A percentile compares a stretch with the other conserved stretches of the same genome.
These are phyloP conservation scores for Alectura lathami DNA, from an alignment of 2,113 vertebrate genomes.

Conservation along the genomic window DNA sequence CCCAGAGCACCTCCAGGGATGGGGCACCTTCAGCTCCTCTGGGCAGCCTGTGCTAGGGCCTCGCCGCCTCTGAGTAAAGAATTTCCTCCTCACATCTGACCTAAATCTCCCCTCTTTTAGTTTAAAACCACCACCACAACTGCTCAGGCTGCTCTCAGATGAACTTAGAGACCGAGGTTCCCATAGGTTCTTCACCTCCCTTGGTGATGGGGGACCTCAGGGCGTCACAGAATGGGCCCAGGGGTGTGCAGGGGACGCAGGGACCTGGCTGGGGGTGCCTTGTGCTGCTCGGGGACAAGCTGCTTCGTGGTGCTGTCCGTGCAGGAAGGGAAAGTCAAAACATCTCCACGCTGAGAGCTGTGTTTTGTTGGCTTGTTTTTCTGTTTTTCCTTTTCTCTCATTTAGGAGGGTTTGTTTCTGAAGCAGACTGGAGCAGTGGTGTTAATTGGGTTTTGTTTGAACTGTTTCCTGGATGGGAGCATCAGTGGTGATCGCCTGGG, in stretches of 20 bases:
- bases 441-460: constrained; percentile 55
- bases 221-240: not conserved
- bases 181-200: no score
- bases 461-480: constrained; percentile 48
- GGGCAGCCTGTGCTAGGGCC: not conserved
- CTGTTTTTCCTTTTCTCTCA: accelerated
- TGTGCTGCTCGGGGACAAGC: no score
- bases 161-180: no score
- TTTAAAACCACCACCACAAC: no score
- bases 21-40: not conserved
- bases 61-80: not conserved
- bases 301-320: not conserved
- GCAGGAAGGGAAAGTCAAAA: not conserved
- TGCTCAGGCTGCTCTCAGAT: no score
- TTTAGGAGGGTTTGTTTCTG: not conserved
- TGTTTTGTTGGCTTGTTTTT: not conserved
- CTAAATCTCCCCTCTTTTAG: not conserved
- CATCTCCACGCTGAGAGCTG: not conserved
- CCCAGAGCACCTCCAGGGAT: not conserved
- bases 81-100: not conserved
- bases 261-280: no score
- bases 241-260: not conserved
- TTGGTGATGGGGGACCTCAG: not conserved
- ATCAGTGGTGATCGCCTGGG: not conserved
- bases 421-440: not conserved